Conservation (phyloP, 2,113 vertebrate genomes). For the Cromileptes altivelis region DNA sequence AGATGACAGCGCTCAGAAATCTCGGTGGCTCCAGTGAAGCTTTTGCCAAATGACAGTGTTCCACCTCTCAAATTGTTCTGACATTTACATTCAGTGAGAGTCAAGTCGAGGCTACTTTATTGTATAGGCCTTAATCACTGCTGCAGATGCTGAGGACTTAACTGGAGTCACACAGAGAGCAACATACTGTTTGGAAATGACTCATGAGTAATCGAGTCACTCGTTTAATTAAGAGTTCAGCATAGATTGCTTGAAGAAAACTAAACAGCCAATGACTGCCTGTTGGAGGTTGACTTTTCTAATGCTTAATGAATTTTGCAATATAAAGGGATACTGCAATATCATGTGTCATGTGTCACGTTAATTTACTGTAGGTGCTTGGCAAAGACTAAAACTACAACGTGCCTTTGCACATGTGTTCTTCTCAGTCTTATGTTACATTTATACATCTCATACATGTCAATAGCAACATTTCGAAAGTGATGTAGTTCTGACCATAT, state of each 20-base stretch:
- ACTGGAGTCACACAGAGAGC: background rate
- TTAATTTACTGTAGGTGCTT: background rate
- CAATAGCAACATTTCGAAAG: too few relatives aligned
- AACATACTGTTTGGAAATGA: conserved; percentile 20
- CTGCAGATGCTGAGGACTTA: conserved; percentile 16
- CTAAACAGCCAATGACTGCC: background rate
- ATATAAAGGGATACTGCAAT: background rate
- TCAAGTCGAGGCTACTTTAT: conserved; percentile 31
- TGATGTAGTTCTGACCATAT: too few relatives aligned
- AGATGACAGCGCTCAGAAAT: conserved; percentile 34
- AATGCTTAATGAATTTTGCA: background rate
- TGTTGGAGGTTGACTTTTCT: background rate
- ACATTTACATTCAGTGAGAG: conserved; percentile 61
- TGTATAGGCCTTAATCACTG: conserved; percentile 39
- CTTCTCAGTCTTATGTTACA: too few relatives aligned
- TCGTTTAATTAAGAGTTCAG: conserved; percentile 4
- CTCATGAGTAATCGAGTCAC: conserved; percentile 23
- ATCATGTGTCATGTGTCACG: background rate
- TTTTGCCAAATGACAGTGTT: conserved; percentile 49
- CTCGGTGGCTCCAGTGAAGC: conserved; percentile 22
- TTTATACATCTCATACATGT: too few relatives aligned
- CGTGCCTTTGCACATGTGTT: too few relatives aligned
- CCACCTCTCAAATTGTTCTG: conserved; percentile 56
- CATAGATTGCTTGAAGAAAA: background rate
- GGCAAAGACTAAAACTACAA: too few relatives aligned